These are phyloP conservation scores for Atrina japonica DNA, from an alignment of 2,888 invertebrate genomes.

Conservation along the genomic window DNA sequence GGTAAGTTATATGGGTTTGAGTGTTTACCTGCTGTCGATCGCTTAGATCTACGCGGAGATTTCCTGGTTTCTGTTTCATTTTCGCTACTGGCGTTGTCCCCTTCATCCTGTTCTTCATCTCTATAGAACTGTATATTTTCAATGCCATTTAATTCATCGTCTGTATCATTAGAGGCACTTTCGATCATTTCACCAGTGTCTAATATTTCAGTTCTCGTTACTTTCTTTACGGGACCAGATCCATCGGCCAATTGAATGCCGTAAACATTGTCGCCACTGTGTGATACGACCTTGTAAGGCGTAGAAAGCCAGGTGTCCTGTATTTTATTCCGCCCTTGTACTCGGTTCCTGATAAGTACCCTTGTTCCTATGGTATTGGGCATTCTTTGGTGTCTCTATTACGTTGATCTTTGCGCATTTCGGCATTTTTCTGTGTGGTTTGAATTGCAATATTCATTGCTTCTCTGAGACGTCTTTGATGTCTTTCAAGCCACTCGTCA, in stretches of 20 bases:
- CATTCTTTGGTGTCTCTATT: slow-evolving; percentile 11
- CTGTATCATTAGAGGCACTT: too few species aligned
- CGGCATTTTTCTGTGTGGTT: slow-evolving; percentile 9
- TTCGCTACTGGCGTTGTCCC: neutral
- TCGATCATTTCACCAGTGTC: slow-evolving; percentile 21
- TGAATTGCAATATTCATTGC: slow-evolving; percentile 4
- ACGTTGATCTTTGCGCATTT: neutral
- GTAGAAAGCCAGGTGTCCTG: slow-evolving; percentile 36
- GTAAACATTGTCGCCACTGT: slow-evolving; percentile 32
- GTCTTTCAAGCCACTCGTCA: too few species aligned
- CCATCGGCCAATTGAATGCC: slow-evolving; percentile 37
- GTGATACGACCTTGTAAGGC: slow-evolving; percentile 30
- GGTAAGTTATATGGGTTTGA: slow-evolving; percentile 11
- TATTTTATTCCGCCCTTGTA: slow-evolving; percentile 32
- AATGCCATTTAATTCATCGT: too few species aligned
- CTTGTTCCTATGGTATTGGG: neutral
- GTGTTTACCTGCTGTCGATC: slow-evolving; percentile 25
- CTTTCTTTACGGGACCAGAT: slow-evolving; percentile 28
- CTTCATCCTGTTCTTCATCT: neutral
- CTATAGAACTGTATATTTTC: too few species aligned
- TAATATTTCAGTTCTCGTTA: slow-evolving; percentile 32
- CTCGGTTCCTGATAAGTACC: slow-evolving; percentile 9
- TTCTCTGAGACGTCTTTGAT: slow-evolving; percentile 4
- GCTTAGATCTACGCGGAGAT: slow-evolving; percentile 13
- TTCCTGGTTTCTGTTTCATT: too few species aligned